Conservation (phyloP, 2,888 invertebrate species). For the Andrena praecox region DNA sequence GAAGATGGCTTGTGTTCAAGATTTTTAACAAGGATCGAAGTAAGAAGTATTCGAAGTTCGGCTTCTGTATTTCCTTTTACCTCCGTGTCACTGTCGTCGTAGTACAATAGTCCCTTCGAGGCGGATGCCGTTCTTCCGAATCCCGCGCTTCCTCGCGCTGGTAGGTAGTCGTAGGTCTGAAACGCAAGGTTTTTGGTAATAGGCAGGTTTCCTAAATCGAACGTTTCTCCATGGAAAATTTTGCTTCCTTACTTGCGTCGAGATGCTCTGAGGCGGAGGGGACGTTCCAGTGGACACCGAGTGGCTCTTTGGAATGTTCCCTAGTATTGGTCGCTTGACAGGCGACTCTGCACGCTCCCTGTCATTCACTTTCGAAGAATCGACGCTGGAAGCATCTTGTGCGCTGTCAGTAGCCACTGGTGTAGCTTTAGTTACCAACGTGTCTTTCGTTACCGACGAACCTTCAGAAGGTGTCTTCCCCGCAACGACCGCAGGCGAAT, state of each 20-base stretch:
- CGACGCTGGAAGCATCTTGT: background rate
- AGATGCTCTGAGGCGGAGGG: slow-evolving; percentile 94
- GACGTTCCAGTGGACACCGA: slow-evolving; percentile 91
- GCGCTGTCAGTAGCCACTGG: background rate
- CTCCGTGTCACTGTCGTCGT: slow-evolving; percentile 82
- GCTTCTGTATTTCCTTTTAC: slow-evolving; percentile 66
- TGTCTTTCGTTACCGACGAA: slow-evolving; percentile 22
- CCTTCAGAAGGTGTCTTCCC: background rate
- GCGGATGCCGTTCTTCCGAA: slow-evolving; percentile 74
- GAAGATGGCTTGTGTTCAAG: too few species aligned
- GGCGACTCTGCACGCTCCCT: slow-evolving; percentile 16
- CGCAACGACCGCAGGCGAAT: background rate
- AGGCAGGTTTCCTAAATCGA: background rate
- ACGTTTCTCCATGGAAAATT: slow-evolving; percentile 30
- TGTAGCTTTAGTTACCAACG: slow-evolving; percentile 1
- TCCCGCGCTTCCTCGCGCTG: slow-evolving; percentile 53
- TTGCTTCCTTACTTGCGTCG: slow-evolving; percentile 90
- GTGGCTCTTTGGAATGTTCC: slow-evolving; percentile 52
- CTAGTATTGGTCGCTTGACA: slow-evolving; percentile 49
- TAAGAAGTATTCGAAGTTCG: background rate
- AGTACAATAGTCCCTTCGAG: slow-evolving; percentile 77
- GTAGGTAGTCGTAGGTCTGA: slow-evolving; percentile 86
- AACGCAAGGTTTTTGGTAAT: slow-evolving; percentile 53
- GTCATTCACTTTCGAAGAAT: slow-evolving; percentile 9
- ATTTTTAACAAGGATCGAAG: background rate